Conservation (phyloP, 2,797 vertebrate species). For the Vespertilio murinus region DNA sequence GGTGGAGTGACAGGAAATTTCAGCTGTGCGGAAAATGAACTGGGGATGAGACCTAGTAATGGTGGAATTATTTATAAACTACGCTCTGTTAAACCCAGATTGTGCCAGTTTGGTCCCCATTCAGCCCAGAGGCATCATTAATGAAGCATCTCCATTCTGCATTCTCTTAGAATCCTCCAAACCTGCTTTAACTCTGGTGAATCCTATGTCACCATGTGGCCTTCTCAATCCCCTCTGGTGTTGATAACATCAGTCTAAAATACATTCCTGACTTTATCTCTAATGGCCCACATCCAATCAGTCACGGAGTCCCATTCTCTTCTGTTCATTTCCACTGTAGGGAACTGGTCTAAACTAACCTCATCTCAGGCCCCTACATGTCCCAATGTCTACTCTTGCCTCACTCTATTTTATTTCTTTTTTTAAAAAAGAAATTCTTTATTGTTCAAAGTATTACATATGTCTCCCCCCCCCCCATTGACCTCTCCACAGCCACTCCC, state of each 20-base stretch:
- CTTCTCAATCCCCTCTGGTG: background rate
- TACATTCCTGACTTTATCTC: background rate
- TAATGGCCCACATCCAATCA: background rate
- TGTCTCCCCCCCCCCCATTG: too few species aligned
- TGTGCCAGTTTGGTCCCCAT: background rate
- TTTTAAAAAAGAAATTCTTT: too few species aligned
- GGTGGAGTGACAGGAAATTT: background rate
- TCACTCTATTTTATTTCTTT: background rate
- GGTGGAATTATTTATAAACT: background rate
- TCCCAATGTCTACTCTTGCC: background rate
- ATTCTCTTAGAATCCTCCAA: background rate
- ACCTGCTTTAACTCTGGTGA: background rate
- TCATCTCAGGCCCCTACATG: background rate
- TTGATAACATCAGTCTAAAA: background rate
- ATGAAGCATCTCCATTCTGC: background rate
- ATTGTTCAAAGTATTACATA: too few species aligned
- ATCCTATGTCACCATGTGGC: background rate
- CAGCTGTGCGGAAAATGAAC: background rate
- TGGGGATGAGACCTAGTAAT: background rate
- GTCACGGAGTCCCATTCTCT: background rate
- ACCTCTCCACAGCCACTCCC: too few species aligned
- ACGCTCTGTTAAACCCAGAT: background rate
- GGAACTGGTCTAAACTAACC: background rate
- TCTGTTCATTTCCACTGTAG: background rate
- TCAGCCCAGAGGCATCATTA: background rate